Base-by-base conservation (phyloP, 2,888 invertebrate genomes). In the Dexiosoma caninum region DNA sequence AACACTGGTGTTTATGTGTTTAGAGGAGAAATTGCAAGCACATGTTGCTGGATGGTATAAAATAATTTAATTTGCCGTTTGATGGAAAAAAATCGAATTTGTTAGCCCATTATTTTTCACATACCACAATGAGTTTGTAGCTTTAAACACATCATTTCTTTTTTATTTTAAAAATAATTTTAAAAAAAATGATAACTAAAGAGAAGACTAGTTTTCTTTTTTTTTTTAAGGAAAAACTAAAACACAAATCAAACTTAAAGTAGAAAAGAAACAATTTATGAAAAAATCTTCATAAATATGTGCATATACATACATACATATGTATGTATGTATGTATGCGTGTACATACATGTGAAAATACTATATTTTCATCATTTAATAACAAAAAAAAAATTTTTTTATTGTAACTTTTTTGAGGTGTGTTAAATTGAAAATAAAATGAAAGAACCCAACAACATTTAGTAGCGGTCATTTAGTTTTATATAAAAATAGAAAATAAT, bases 191-290 rank as follows among this genome's bases (percentile, higher is more conserved):
- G n/a, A 44, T 19, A 32, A 49, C 64, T 64, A 64, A 64, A 64
- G 21, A 35, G 14, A 64, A 64, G 64, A 64, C 64, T 49, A 64
- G 35, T 5, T n/a, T n/a, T n/a, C n/a, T n/a, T n/a, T n/a, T 42
- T 40, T 53, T 66, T 66, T 40, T 67, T n/a, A 30, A 9, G n/a
- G 0, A 67, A 27, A 67, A 32, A 37, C n/a, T n/a, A 27, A 37
- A 37, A n/a, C 30, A 46, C 35, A 35, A 30, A 9, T 14, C 14
- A 70, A 37, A 59, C n/a, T 16, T 49, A 53, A 32, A 67, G 30
- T 30, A 67, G 30, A 86, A 85, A 86, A 85, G 12, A 35, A 66
- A 32, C 83, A 84, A 85, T 84, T 30, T 84, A 81, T 85, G 82
- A 83, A 30, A n/a, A n/a, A n/a, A n/a, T n/a, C n/a, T n/a, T n/a